Percentiles rank a stretch among this genome's conserved stretches.
phyloP scores from a whole-genome alignment of 2,113 vertebrate species.

The Ceyx melanurus region DNA sequence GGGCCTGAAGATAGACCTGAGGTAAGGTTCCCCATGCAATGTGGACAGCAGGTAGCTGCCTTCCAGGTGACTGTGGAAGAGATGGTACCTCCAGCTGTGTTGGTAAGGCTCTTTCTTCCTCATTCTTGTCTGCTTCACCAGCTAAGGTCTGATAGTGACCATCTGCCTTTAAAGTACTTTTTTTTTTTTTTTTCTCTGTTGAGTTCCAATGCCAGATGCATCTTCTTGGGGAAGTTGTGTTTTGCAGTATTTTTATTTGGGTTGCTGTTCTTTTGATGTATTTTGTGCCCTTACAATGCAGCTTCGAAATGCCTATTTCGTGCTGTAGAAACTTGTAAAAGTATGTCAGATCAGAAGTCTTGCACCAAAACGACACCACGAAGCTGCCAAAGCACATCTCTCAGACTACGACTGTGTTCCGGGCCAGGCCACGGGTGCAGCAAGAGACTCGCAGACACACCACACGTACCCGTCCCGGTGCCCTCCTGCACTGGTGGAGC shows the following conservation, averaged over 20 bases:
- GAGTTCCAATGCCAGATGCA: background rate
- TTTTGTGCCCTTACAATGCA: background rate
- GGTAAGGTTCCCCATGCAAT: accelerated
- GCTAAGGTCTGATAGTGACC: background rate
- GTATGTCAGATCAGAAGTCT: accelerated
- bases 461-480: too few species aligned
- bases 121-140: background rate
- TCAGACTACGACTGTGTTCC: accelerated
- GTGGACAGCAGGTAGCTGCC: background rate
- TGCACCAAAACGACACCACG: accelerated
- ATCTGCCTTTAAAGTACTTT: background rate
- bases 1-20: background rate
- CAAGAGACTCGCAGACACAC: background rate
- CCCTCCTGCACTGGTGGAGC: too few species aligned
- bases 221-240: background rate
- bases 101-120: background rate
- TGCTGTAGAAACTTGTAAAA: background rate
- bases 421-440: background rate
- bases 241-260: background rate
- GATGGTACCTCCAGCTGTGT: background rate
- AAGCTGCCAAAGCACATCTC: background rate
- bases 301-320: background rate
- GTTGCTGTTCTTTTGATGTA: background rate
- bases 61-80: background rate
- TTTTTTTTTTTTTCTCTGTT: background rate